Evolutionary conservation across 1,140 invertebrate genomes (phyloP).

Genomic region (Melitaea cinxia): DNA sequence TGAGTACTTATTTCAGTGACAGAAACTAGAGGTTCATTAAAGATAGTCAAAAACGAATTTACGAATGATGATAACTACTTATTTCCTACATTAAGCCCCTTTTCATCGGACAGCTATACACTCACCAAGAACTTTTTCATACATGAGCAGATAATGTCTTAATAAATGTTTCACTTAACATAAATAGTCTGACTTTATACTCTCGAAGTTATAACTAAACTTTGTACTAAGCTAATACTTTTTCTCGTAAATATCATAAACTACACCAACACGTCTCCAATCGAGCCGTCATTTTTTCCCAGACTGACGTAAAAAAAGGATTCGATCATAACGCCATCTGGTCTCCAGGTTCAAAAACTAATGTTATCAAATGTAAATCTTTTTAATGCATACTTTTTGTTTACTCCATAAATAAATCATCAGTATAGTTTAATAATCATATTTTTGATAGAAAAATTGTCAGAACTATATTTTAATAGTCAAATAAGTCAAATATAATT

Average conservation of each 20-base stretch:
- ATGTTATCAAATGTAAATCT: constrained; percentile 68
- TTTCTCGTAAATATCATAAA: constrained; percentile 83
- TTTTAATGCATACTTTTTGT: constrained; percentile 42
- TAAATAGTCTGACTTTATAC: constrained; percentile 54
- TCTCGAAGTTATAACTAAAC: constrained; percentile 51
- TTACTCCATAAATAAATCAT: background rate
- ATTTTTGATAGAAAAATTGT: constrained; percentile 15
- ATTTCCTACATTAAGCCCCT: constrained; percentile 71
- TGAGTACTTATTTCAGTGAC: constrained; percentile 1
- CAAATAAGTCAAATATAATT: constrained; percentile 46
- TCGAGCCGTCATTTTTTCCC: constrained; percentile 83
- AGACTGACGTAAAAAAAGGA: constrained; percentile 73
- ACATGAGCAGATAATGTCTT: constrained; percentile 71
- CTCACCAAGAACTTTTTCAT: constrained; percentile 74
- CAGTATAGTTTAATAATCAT: constrained; percentile 4
- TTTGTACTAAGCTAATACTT: constrained; percentile 73
- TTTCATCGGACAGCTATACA: constrained; percentile 67
- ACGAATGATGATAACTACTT: constrained; percentile 52
- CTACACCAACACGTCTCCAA: constrained; percentile 82
- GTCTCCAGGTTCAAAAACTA: constrained; percentile 61
- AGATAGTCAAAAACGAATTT: constrained; percentile 43
- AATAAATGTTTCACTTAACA: constrained; percentile 65
- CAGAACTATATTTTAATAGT: constrained; percentile 19
- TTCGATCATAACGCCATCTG: constrained; percentile 69
- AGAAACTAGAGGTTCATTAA: constrained; percentile 14